These are phyloP conservation scores for Chelonia mydas DNA, from an alignment of 2,797 vertebrate genomes.

Conservation along the genomic window DNA sequence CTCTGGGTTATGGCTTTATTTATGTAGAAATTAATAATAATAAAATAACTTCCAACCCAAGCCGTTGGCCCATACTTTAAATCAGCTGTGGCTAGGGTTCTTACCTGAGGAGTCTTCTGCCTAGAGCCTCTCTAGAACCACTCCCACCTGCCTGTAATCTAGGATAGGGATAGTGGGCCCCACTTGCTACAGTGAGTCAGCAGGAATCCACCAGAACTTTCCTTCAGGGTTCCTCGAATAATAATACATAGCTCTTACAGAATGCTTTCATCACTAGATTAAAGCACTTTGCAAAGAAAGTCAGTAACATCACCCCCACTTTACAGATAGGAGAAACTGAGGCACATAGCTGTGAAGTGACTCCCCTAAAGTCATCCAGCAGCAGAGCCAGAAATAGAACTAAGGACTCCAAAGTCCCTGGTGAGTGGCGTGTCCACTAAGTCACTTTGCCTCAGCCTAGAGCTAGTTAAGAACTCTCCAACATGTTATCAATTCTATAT, in stretches of 20 bases:
- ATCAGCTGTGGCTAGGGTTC: constrained; percentile 46
- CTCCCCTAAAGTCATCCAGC: neutral
- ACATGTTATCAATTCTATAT: neutral
- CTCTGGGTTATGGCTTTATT: constrained; percentile 9
- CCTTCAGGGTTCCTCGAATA: neutral
- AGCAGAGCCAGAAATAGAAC: neutral
- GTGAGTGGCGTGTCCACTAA: neutral
- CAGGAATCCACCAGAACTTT: neutral
- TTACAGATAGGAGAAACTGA: neutral
- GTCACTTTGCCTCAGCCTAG: neutral
- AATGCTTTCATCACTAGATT: neutral
- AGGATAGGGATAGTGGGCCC: neutral
- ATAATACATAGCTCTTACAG: neutral
- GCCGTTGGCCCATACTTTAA: neutral
- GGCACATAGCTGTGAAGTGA: neutral
- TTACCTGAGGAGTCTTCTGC: constrained; percentile 7
- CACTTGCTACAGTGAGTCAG: neutral
- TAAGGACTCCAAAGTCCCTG: neutral
- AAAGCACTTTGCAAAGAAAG: constrained; percentile 19
- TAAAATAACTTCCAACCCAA: neutral
- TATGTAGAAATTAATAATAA: neutral
- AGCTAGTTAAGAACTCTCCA: neutral
- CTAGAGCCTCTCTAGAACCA: neutral
- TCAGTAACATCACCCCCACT: neutral
- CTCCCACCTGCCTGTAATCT: neutral